Percentiles rank a stretch among this genome's conserved stretches.
phyloP scores from a whole-genome alignment of 2,797 vertebrate species.

The Gymnoscopelus braueri region DNA sequence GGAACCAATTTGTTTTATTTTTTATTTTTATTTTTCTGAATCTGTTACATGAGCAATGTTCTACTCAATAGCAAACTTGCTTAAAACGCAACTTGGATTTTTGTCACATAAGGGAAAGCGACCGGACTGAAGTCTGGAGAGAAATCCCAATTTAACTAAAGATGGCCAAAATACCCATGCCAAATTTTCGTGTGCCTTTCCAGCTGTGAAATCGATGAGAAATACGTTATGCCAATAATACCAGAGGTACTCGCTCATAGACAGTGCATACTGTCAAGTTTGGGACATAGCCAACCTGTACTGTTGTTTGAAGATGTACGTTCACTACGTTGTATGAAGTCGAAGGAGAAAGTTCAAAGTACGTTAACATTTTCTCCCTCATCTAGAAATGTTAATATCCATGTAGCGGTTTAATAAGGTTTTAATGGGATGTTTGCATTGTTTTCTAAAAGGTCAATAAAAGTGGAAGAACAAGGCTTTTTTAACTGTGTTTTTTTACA shows the following conservation, averaged over 20 bases:
- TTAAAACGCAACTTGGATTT: conserved; percentile 29
- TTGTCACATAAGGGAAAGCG: conserved; percentile 38
- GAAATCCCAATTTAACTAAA: conserved; percentile 26
- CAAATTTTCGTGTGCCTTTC: conserved; percentile 72
- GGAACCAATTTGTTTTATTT: no score
- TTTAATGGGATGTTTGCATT: conserved; percentile 75
- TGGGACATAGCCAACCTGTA: conserved; percentile 50
- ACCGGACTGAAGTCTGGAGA: conserved; percentile 50
- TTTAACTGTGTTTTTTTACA: conserved; percentile 29
- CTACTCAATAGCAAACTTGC: not conserved
- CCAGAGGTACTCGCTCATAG: conserved; percentile 33
- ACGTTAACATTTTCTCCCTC: conserved; percentile 11
- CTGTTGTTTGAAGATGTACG: conserved; percentile 36
- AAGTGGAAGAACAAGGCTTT: conserved; percentile 60
- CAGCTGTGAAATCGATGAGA: conserved; percentile 46
- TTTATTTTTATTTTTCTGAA: no score
- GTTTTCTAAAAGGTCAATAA: conserved; percentile 81
- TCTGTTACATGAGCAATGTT: no score
- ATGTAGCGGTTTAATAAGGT: conserved; percentile 69
- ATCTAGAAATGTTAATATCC: conserved; percentile 55
- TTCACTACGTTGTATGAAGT: conserved; percentile 34
- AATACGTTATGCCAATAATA: conserved; percentile 55
- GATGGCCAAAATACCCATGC: conserved; percentile 52
- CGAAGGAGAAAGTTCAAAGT: conserved; percentile 30
- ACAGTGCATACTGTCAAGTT: conserved; percentile 51